phyloP scores from a whole-genome alignment of 2,113 vertebrate genomes.

The Neolamprologus modestus region DNA sequence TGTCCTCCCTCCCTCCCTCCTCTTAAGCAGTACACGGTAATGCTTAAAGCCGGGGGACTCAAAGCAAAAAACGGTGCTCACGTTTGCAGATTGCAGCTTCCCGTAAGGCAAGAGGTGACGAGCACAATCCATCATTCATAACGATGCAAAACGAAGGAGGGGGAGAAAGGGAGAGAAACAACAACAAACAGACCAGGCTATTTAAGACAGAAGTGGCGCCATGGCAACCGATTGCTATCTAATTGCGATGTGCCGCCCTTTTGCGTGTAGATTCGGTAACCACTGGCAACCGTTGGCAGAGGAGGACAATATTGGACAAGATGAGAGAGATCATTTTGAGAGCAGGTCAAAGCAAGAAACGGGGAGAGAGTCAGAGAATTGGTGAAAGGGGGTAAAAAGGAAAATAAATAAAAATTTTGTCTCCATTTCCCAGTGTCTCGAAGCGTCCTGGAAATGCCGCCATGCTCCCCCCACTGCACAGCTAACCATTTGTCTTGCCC shows the following conservation, averaged over 20 bases:
- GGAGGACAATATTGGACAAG: constrained; percentile 24
- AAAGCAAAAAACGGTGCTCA: constrained; percentile 27
- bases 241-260: constrained; percentile 66
- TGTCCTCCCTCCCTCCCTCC: background rate
- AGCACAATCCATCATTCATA: constrained; percentile 68
- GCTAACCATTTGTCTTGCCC: constrained; percentile 18
- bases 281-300: constrained; percentile 64
- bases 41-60: constrained; percentile 34
- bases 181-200: constrained; percentile 70
- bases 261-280: constrained; percentile 66
- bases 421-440: background rate
- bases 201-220: constrained; percentile 62
- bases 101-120: constrained; percentile 41
- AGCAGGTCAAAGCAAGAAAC: constrained; percentile 9
- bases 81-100: constrained; percentile 52
- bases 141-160: background rate
- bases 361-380: background rate
- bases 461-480: background rate
- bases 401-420: background rate
- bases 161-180: constrained; percentile 26
- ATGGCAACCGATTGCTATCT: constrained; percentile 78
- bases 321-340: constrained; percentile 22
- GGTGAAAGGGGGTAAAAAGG: background rate
- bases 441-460: background rate
- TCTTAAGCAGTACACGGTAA: constrained; percentile 38